Conservation (phyloP, 2,797 vertebrate species). For the Parambassis ranga region DNA sequence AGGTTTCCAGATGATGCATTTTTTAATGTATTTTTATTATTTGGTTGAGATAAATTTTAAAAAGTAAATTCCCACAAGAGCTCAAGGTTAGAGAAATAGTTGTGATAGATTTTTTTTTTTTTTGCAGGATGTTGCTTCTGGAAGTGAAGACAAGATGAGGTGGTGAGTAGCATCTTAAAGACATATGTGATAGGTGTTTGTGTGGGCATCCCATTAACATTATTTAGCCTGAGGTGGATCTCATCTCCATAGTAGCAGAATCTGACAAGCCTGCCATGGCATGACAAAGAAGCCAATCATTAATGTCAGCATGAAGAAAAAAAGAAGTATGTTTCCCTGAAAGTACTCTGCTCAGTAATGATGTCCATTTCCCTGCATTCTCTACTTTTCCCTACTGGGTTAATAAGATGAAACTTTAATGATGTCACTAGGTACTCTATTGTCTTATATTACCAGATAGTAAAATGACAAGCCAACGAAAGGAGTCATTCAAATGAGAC, state of each 20-base stretch:
- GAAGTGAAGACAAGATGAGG: background rate
- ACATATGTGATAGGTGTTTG: conserved; percentile 56
- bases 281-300: conserved; percentile 63
- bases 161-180: conserved; percentile 16
- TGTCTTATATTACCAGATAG: conserved; percentile 17
- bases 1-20: conserved; percentile 18
- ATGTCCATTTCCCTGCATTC: conserved; percentile 55
- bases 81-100: background rate
- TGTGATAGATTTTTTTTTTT: conserved; percentile 3
- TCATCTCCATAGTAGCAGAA: conserved; percentile 66
- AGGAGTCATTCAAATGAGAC: conserved; percentile 1
- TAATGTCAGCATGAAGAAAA: conserved; percentile 59
- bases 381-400: conserved; percentile 35
- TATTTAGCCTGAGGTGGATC: conserved; percentile 62
- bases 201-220: conserved; percentile 61
- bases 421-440: conserved; percentile 34
- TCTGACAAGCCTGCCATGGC: conserved; percentile 49
- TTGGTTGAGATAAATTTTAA: background rate
- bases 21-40: background rate
- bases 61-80: background rate
- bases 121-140: background rate
- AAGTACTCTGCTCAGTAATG: conserved; percentile 55
- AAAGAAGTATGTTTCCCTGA: conserved; percentile 43
- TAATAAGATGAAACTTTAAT: conserved; percentile 61
- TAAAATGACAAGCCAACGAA: background rate